Evolutionary conservation across 1,140 invertebrate species (phyloP).

Genomic region (Pachypeltis micranthus): DNA sequence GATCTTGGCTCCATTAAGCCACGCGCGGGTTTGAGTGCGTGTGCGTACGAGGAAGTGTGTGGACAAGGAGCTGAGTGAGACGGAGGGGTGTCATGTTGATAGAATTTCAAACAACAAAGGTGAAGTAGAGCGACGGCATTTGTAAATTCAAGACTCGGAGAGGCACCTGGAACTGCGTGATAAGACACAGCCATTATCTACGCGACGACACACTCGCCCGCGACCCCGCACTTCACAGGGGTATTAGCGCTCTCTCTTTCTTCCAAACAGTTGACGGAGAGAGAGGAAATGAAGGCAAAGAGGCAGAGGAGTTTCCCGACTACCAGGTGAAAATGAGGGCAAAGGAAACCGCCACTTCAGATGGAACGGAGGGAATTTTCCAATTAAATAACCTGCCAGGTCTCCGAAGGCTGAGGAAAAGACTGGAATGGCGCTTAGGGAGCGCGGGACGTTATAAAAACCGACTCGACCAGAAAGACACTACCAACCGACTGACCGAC

Average conservation of each 20-base stretch:
- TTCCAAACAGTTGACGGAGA: no score
- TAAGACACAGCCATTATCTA: constrained; percentile 7
- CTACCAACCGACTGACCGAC: no score
- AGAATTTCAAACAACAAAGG: constrained; percentile 8
- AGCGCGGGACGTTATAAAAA: no score
- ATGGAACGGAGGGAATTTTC: constrained; percentile 5
- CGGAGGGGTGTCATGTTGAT: constrained; percentile 5
- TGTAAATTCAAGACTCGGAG: constrained; percentile 3
- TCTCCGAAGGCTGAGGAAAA: no score
- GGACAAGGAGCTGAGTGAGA: no score
- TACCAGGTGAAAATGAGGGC: not conserved
- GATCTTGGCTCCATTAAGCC: no score
- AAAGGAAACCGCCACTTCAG: not conserved
- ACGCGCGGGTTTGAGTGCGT: no score
- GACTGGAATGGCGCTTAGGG: no score
- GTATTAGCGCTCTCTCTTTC: no score
- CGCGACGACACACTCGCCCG: not conserved
- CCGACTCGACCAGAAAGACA: no score
- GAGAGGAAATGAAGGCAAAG: not conserved
- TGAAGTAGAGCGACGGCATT: not conserved
- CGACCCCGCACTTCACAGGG: no score
- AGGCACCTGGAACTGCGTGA: not conserved
- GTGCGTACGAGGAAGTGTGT: no score
- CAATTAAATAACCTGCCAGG: constrained; percentile 4
- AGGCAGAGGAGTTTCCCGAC: not conserved